phyloP scores from a whole-genome alignment of 2,113 vertebrate species.

The Thalassarche chlororhynchos region DNA sequence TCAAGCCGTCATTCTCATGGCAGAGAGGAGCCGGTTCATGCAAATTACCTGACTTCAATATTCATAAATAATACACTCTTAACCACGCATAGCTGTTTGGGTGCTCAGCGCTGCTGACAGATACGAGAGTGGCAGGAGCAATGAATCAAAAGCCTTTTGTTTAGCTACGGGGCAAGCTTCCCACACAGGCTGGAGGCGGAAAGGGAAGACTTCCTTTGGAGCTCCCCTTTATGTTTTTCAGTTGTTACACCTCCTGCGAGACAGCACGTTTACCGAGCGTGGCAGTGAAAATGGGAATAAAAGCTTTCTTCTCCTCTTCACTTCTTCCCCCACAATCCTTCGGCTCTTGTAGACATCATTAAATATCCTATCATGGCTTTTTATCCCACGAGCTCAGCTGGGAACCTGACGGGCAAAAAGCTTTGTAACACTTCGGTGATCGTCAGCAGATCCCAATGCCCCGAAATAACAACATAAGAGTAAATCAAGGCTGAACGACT shows the following conservation, averaged over 20 bases:
- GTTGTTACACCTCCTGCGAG: background rate
- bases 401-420: background rate
- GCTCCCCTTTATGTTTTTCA: no score
- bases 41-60: background rate
- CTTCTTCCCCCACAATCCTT: background rate
- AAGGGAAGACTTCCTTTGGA: background rate
- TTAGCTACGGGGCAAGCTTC: background rate
- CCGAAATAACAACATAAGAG: background rate
- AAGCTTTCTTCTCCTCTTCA: background rate
- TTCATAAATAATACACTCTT: background rate
- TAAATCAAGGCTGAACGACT: background rate
- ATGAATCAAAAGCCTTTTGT: background rate
- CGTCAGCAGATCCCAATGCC: background rate
- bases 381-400: background rate
- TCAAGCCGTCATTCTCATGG: accelerated
- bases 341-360: background rate
- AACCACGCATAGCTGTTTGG: background rate
- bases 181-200: background rate
- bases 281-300: background rate
- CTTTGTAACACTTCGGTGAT: background rate
- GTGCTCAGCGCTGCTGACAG: background rate
- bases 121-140: background rate
- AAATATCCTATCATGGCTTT: background rate
- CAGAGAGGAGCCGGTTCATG: background rate
- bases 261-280: background rate